These are phyloP conservation scores for Dolichallabes microphthalmus DNA, from an alignment of 2,113 vertebrate species.

Conservation along the genomic window DNA sequence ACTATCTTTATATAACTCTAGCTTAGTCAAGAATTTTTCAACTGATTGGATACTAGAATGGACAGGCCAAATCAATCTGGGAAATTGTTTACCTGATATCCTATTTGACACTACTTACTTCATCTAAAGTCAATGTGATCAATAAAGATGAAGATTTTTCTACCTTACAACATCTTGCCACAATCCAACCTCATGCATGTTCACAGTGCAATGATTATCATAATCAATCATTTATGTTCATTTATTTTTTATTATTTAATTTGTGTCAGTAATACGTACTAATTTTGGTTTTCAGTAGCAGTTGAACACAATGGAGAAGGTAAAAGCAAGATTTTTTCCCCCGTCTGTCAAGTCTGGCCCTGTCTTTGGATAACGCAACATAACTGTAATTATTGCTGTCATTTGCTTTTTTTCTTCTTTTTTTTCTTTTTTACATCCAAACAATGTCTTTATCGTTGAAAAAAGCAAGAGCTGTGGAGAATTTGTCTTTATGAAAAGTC, in stretches of 20 bases:
- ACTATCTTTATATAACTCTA: neutral
- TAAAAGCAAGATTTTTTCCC: neutral
- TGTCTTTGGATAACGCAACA: neutral
- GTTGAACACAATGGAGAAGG: neutral
- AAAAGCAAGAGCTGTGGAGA: neutral
- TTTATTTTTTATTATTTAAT: too few species aligned
- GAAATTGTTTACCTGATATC: neutral
- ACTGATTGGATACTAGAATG: neutral
- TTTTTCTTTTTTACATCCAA: neutral
- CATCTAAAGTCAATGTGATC: neutral
- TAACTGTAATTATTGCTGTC: neutral
- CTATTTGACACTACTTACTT: neutral
- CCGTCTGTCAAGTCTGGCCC: neutral
- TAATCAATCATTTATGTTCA: neutral
- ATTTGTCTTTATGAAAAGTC: neutral
- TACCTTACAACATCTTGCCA: neutral
- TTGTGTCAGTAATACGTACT: neutral
- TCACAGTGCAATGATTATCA: neutral
- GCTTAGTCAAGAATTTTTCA: neutral
- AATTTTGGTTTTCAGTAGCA: neutral
- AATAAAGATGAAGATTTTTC: neutral
- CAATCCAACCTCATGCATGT: neutral
- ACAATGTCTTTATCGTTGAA: neutral
- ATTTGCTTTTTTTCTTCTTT: neutral
- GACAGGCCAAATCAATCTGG: neutral